Percentiles rank a stretch among this genome's conserved stretches.
phyloP scores from a whole-genome alignment of 2,888 invertebrate genomes.

The Cancer borealis region DNA sequence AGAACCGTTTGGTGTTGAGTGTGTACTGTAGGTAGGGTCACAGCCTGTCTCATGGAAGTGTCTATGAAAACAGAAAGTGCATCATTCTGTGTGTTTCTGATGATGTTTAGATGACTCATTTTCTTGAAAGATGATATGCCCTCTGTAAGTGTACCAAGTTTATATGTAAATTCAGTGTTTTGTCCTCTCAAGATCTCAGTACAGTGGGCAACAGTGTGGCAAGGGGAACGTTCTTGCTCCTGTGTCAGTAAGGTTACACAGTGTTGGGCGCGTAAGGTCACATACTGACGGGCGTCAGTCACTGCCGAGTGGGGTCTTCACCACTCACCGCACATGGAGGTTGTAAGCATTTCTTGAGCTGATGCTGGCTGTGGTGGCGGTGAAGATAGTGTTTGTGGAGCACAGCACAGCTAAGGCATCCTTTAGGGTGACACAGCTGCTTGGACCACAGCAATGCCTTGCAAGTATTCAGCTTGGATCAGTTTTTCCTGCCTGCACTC shows the following conservation, averaged over 20 bases:
- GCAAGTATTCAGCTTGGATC: constrained; percentile 26
- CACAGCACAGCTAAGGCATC: background rate
- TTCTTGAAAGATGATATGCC: constrained; percentile 54
- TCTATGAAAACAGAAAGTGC: constrained; percentile 51
- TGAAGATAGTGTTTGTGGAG: constrained; percentile 25
- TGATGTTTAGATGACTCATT: constrained; percentile 59
- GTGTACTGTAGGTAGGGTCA: constrained; percentile 64
- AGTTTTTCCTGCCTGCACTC: constrained; percentile 26
- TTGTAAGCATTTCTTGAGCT: constrained; percentile 41
- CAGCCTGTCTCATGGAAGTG: constrained; percentile 61
- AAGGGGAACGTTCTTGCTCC: background rate
- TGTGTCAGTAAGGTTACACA: constrained; percentile 5
- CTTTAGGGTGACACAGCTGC: background rate
- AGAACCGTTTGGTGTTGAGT: constrained; percentile 70
- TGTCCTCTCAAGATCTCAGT: constrained; percentile 62
- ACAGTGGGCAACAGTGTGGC: constrained; percentile 44
- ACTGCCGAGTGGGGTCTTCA: background rate
- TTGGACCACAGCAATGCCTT: constrained; percentile 9
- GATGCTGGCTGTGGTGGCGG: background rate
- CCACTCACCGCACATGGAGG: constrained; percentile 42
- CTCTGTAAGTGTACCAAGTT: constrained; percentile 63
- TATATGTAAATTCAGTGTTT: constrained; percentile 67
- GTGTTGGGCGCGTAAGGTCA: background rate
- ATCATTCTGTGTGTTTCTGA: constrained; percentile 56
- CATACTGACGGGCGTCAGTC: constrained; percentile 1